phyloP scores from a whole-genome alignment of 2,797 vertebrate species.

The Hippoglossus hippoglossus region DNA sequence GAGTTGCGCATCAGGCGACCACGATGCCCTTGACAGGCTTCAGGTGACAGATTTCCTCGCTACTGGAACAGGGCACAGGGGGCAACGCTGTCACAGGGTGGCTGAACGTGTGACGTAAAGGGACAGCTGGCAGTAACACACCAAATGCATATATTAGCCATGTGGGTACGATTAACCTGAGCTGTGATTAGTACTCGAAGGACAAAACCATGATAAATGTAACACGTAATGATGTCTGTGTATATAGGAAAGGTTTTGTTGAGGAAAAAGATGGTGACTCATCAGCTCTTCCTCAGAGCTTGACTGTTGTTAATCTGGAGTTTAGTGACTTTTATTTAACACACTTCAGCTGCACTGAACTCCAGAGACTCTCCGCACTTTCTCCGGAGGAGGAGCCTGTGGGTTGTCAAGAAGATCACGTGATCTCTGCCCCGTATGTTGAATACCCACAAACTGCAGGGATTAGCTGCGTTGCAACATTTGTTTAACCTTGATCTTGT shows the following conservation, averaged over 20 bases:
- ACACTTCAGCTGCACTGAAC: too few relatives aligned
- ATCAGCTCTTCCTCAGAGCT: not conserved
- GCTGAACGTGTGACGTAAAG: conserved; percentile 9
- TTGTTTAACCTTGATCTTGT: too few relatives aligned
- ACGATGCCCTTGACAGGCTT: conserved; percentile 53
- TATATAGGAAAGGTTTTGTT: not conserved
- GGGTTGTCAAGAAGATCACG: too few relatives aligned
- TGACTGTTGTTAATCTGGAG: too few relatives aligned
- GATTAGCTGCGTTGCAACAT: too few relatives aligned
- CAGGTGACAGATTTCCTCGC: conserved; percentile 57
- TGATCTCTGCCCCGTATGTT: too few relatives aligned
- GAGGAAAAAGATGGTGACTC: not conserved
- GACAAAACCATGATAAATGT: not conserved
- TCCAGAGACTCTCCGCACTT: too few relatives aligned
- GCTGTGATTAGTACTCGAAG: not conserved
- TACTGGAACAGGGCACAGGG: conserved; percentile 47
- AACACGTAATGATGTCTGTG: not conserved
- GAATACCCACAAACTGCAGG: too few relatives aligned
- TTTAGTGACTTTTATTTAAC: too few relatives aligned
- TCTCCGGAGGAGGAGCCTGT: too few relatives aligned
- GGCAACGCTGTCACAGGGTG: conserved; percentile 26
- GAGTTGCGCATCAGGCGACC: conserved; percentile 14
- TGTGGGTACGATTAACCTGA: conserved; percentile 8
- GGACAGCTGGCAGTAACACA: conserved; percentile 48
- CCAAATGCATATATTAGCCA: conserved; percentile 34